Evolutionary conservation across 1,140 invertebrate species (phyloP).

Genomic region (Drosophila grimshawi): DNA sequence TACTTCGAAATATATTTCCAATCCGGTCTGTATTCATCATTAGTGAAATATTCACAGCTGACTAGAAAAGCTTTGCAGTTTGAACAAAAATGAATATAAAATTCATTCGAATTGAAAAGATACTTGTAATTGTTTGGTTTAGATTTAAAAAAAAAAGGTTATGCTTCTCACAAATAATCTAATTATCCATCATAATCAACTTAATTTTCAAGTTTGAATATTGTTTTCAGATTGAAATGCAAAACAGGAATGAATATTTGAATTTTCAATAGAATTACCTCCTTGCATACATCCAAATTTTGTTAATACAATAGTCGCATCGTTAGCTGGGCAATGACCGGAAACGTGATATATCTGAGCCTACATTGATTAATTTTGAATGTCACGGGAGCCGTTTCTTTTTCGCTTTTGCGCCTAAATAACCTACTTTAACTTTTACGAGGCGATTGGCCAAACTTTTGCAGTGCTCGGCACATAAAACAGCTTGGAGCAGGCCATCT

Average conservation of each 20-base stretch:
- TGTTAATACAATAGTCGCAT: conserved; percentile 30
- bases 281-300: background rate
- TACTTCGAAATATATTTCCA: too few species aligned
- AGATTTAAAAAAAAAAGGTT: too few species aligned
- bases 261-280: background rate
- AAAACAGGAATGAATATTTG: background rate
- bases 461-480: conserved; percentile 56
- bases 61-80: too few species aligned
- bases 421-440: conserved; percentile 58
- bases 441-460: conserved; percentile 32
- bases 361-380: conserved; percentile 73
- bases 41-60: too few species aligned
- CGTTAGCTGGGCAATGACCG: conserved; percentile 57
- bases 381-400: conserved; percentile 29
- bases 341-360: conserved; percentile 67
- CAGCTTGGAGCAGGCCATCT: conserved; percentile 22
- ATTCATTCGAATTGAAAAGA: too few species aligned
- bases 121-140: too few species aligned
- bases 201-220: too few species aligned
- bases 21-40: too few species aligned
- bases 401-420: conserved; percentile 13
- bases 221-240: too few species aligned
- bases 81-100: too few species aligned
- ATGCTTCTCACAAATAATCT: too few species aligned
- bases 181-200: too few species aligned